Evolutionary conservation across 2,888 invertebrate genomes (phyloP), one percentile per base, ranked within the genome.

Genomic region (Linhomoeus sp.): DNA sequence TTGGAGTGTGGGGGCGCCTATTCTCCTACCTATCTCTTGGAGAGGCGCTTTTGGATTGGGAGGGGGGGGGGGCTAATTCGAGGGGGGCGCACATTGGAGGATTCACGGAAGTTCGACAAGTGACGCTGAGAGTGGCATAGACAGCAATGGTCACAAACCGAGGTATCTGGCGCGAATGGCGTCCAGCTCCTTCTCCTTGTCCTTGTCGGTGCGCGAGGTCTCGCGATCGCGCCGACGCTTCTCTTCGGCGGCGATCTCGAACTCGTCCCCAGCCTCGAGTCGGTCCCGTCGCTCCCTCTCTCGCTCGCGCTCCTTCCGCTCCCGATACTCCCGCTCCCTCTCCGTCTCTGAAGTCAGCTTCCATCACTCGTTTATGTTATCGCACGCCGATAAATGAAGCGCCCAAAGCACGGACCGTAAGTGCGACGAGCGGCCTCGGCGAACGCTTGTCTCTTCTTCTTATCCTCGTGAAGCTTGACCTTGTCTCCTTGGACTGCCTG

Each of bases 141-240:
- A 17, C 37, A 33, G 12, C 35, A 38, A 20, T 20, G 20, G 9
- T 3, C 17, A 25, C 43, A 3, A 3, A 37, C 55, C 61, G 9
- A 61, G 45, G 48, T 61, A 61, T 26, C 45, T 2, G 22, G 20
- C 2, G 2, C 39, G 25, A 49, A 94, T 92, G 0, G 92, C 92
- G 67, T 87, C 87, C 41, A 80, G 75, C 71, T 92, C 92, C 53
- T 82, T 79, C 66, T 87, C 86, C 59, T 83, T 84, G 58, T 87
- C 88, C 50, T 47, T 58, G 29, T 29, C 29, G 29, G 29, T 9
- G 29, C 29, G 29, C 29, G 29, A 29, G 29, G 29, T 12, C 7
- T 29, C 7, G 29, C 29, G 29, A 5, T 29, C 29, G 7, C 12
- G 5, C 29, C 12, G 5, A 12, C 29, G 29, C 12, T 12, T 5